Evolutionary conservation across 1,140 invertebrate species (phyloP).

Genomic region (Drosophila setifemur): DNA sequence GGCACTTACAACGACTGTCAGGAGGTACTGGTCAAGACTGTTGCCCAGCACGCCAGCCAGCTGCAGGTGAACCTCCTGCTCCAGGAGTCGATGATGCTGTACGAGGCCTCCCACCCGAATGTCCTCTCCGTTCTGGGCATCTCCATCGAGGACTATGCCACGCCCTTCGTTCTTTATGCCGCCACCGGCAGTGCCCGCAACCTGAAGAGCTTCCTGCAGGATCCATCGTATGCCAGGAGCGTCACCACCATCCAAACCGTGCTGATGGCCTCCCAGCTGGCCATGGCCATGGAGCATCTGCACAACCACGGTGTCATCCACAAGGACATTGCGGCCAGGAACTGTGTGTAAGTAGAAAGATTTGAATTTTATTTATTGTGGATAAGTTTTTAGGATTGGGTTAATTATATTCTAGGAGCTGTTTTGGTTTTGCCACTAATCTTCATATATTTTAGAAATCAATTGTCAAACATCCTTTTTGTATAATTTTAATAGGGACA

Average conservation of each 20-base stretch:
- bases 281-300: conserved; percentile 91
- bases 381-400: too few species aligned
- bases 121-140: conserved; percentile 94
- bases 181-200: conserved; percentile 91
- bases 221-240: conserved; percentile 85
- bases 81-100: conserved; percentile 94
- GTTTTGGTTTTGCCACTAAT: too few species aligned
- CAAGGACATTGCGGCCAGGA: conserved; percentile 95
- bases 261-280: conserved; percentile 94
- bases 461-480: too few species aligned
- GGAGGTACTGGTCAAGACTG: conserved; percentile 94
- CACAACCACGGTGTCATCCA: conserved; percentile 96
- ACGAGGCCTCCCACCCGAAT: conserved; percentile 92
- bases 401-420: too few species aligned
- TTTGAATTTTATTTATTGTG: too few species aligned
- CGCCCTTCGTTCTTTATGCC: conserved; percentile 94
- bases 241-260: conserved; percentile 97
- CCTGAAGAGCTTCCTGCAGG: conserved; percentile 91
- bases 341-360: conserved; percentile 87
- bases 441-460: too few species aligned
- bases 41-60: conserved; percentile 86
- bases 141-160: conserved; percentile 92
- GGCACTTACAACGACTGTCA: conserved; percentile 91
- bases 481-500: too few species aligned
- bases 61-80: conserved; percentile 91